Evolutionary conservation across 2,797 vertebrate genomes (phyloP).

Genomic region (Sebastes melanostomus): DNA sequence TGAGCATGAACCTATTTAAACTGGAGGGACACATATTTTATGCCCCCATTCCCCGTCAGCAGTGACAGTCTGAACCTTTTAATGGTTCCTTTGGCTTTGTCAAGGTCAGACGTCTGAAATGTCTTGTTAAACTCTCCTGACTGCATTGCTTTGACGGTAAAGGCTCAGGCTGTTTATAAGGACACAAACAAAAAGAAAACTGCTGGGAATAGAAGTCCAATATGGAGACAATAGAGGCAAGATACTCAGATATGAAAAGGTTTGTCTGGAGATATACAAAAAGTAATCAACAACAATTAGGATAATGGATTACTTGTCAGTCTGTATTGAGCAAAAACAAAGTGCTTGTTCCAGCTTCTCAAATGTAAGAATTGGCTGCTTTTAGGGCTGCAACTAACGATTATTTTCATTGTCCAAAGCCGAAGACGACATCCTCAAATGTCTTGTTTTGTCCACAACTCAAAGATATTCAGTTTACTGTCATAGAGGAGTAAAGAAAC

Average conservation of each 20-base stretch:
- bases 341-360: background rate
- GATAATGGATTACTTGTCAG: background rate
- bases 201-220: slow-evolving; percentile 27
- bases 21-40: background rate
- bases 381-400: too few relatives aligned
- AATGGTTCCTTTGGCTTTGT: slow-evolving; percentile 26
- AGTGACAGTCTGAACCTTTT: slow-evolving; percentile 12
- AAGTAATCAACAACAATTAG: background rate
- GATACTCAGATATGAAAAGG: background rate
- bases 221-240: slow-evolving; percentile 13
- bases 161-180: slow-evolving; percentile 35
- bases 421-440: too few relatives aligned
- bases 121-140: slow-evolving; percentile 32
- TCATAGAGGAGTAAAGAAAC: too few relatives aligned
- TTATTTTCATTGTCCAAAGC: too few relatives aligned
- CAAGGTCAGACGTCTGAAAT: slow-evolving; percentile 36
- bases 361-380: background rate
- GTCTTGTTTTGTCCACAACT: too few relatives aligned
- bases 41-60: slow-evolving; percentile 4
- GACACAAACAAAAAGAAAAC: slow-evolving; percentile 27
- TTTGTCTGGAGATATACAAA: background rate
- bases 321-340: background rate
- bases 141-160: slow-evolving; percentile 48
- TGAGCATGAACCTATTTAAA: slow-evolving; percentile 19
- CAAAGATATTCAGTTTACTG: too few relatives aligned